phyloP scores from a whole-genome alignment of 2,888 invertebrate genomes.

The Lepas anatifera region DNA sequence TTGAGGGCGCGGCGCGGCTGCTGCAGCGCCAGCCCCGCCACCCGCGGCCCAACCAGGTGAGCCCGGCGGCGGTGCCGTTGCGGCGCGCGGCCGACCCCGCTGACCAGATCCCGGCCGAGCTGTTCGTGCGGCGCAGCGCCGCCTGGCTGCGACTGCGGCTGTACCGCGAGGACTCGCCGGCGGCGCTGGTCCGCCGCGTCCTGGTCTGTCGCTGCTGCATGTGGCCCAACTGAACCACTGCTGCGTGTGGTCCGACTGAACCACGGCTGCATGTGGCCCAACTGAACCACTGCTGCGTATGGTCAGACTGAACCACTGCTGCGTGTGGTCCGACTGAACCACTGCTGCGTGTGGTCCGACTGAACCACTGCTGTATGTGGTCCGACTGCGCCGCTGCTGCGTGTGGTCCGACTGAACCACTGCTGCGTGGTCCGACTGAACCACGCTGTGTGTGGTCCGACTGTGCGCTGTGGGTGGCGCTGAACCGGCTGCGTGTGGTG shows the following conservation, averaged over 20 bases:
- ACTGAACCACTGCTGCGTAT: no score
- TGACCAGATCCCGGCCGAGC: slow-evolving; percentile 70
- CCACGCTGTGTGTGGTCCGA: no score
- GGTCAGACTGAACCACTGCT: no score
- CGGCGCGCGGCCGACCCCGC: slow-evolving; percentile 5
- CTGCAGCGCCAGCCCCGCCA: slow-evolving; percentile 53
- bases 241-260: no score
- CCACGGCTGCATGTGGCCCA: no score
- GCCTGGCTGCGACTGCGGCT: slow-evolving; percentile 60
- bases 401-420: no score
- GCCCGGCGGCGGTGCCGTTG: slow-evolving; percentile 21
- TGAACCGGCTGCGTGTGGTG: slow-evolving; percentile 2
- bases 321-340: no score
- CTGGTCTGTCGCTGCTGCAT: neutral
- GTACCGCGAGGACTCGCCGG: neutral
- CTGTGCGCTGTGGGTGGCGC: neutral
- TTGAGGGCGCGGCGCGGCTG: slow-evolving; percentile 72
- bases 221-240: slow-evolving; percentile 6
- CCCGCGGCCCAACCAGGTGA: slow-evolving; percentile 37
- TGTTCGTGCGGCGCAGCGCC: slow-evolving; percentile 85
- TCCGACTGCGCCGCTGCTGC: no score
- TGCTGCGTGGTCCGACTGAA: no score
- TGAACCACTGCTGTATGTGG: no score
- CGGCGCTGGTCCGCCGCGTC: neutral
- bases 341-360: no score